Percentiles rank a stretch among this genome's conserved stretches.
These are phyloP conservation scores for Meiosimyza platycephala DNA, from an alignment of 2,888 invertebrate species.

Conservation along the genomic window DNA sequence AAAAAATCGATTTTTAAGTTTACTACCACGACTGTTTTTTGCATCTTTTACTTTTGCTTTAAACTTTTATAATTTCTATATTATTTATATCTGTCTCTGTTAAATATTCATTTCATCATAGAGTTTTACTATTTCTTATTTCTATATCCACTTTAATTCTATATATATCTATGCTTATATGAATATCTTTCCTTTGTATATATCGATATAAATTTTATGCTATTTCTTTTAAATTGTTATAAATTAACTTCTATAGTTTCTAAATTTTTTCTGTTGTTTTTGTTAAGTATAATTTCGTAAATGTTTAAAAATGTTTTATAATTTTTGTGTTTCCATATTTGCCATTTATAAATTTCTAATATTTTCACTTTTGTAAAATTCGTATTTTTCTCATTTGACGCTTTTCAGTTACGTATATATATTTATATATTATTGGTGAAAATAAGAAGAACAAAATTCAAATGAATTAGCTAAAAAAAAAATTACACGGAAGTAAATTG, in stretches of 20 bases:
- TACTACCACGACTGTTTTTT: constrained; percentile 49
- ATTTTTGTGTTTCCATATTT: constrained; percentile 7
- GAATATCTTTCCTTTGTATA: constrained; percentile 22
- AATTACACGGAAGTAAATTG: too few relatives aligned
- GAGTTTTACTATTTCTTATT: constrained; percentile 10
- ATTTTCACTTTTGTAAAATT: constrained; percentile 8
- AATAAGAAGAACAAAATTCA: too few relatives aligned
- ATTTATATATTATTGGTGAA: too few relatives aligned
- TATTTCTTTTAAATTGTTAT: constrained; percentile 22
- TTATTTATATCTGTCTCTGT: not conserved
- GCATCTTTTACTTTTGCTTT: constrained; percentile 33
- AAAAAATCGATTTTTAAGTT: constrained; percentile 28
- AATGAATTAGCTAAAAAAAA: too few relatives aligned
- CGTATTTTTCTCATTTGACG: constrained; percentile 32
- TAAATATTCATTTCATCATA: not conserved
- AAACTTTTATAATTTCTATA: constrained; percentile 38
- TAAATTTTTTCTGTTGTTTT: not conserved
- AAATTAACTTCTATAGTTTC: constrained; percentile 24
- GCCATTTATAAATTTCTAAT: not conserved
- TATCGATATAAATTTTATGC: constrained; percentile 25
- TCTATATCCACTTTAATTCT: constrained; percentile 36
- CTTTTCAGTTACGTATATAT: constrained; percentile 36
- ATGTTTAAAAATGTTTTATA: not conserved
- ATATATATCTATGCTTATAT: constrained; percentile 27
- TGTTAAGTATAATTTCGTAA: constrained; percentile 7